Base-by-base conservation (phyloP, 92 coral and sea anemone species). In the Epizoanthus illoricatus region DNA sequence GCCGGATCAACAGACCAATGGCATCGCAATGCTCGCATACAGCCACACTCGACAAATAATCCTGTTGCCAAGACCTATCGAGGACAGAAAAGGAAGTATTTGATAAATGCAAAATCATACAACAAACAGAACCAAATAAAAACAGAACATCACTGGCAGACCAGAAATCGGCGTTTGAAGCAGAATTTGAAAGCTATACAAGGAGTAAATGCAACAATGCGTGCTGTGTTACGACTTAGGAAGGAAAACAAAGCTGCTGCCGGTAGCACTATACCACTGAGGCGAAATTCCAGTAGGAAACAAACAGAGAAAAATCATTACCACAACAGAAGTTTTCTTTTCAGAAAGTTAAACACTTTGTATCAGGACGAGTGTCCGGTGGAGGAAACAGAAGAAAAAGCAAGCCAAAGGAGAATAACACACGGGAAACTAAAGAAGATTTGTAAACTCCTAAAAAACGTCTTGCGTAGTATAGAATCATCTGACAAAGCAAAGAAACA, bases 91-190 rank as follows among this genome's bases (percentile, higher is more conserved):
- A 13, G 5, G 42, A 17, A 3, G 43, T 17, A 52, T 2, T 36
- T 12, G 42, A 9, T 19, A 19, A 43, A 68, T 39, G 11, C 7
- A 68, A 68, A 68, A 18, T 33, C 5, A 17, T 9, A 52, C 56
- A 52, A 52, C 24, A 18, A 36, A 0, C 65, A 61, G 24, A 61
- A 61, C 65, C 65, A 61, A 61, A 61, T 0, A 18, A 61, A 61
- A 61, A n/a, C 65, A 61, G 65, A 61, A 0, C 65, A 61, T 61
- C 65, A 61, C 65, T 61, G 65, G 65, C 65, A 61, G 65, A 61
- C 2, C 12, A 61, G 24, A 18, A 61, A 11, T 61, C 28, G 65
- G 65, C n/a, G 4, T 61, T 61, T 61, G 24, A 18, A 61, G 65
- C 23, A 18, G 4, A 61, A 61, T 61, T 18, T 61, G 23, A 61